Percentiles rank a stretch among this genome's conserved stretches.
phyloP scores from a whole-genome alignment of 2,888 invertebrate species.

The Scrobipalpa costella region DNA sequence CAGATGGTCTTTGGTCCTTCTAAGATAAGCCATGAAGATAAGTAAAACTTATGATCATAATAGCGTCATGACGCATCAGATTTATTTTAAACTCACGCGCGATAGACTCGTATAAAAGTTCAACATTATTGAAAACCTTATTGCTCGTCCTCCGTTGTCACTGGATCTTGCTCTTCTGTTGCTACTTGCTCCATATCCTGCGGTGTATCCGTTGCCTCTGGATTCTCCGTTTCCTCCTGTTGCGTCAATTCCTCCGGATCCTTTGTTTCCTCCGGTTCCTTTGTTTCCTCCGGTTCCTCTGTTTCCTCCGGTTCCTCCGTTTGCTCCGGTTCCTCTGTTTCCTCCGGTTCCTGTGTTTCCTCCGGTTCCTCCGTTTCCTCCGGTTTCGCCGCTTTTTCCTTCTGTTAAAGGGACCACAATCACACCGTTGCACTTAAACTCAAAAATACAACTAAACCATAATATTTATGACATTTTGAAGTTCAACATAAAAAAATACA shows the following conservation, averaged over 20 bases:
- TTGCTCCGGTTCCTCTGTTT: not conserved
- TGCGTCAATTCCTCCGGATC: not conserved
- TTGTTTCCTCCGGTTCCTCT: not conserved
- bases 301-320: not conserved
- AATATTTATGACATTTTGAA: not conserved
- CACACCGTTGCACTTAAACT: not conserved
- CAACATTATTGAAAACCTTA: constrained; percentile 35
- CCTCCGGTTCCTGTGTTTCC: not conserved
- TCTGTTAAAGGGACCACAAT: not conserved
- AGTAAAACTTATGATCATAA: no score
- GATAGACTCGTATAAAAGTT: no score
- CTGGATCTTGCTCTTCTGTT: not conserved
- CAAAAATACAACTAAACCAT: not conserved
- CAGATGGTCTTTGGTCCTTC: no score
- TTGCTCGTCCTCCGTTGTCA: not conserved
- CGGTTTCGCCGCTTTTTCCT: not conserved
- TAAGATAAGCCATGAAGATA: no score
- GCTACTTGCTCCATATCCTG: not conserved
- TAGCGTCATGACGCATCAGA: no score
- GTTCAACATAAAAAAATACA: constrained; percentile 28
- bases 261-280: no score
- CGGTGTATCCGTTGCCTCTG: no score
- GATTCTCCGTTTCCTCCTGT: no score
- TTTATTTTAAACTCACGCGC: no score
- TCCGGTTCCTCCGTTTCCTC: not conserved